Evolutionary conservation across 2,888 invertebrate genomes (phyloP).

Genomic region (Tetramorium bicarinatum): DNA sequence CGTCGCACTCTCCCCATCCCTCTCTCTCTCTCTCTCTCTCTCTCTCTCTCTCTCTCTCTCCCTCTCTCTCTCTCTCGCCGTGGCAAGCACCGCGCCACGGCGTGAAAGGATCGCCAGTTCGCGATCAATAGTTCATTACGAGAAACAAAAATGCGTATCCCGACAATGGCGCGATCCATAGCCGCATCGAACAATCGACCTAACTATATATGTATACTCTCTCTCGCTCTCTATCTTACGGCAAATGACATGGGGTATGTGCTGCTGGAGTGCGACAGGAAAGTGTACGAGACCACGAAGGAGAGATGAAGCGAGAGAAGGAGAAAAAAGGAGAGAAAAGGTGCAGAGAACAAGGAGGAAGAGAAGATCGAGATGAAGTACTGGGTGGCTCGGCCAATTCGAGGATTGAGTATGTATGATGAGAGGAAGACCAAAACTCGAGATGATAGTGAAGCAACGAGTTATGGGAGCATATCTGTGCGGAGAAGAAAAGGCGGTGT

Average conservation of each 20-base stretch:
- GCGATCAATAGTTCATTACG: conserved; percentile 85
- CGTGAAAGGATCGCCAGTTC: conserved; percentile 78
- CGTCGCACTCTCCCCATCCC: not conserved
- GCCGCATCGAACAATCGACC: conserved; percentile 73
- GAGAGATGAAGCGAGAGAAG: conserved; percentile 5
- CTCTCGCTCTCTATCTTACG: conserved; percentile 28
- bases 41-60: not conserved
- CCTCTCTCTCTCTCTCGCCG: too few relatives aligned
- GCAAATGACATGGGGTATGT: conserved; percentile 27
- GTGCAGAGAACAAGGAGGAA: conserved; percentile 32
- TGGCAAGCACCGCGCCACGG: conserved; percentile 31
- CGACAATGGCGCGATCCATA: conserved; percentile 78
- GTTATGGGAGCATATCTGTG: conserved; percentile 39
- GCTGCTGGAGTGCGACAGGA: conserved; percentile 40
- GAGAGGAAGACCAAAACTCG: conserved; percentile 34
- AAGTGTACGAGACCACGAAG: conserved; percentile 28
- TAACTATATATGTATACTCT: conserved; percentile 70
- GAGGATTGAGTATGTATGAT: conserved; percentile 24
- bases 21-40: too few relatives aligned
- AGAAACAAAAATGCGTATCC: conserved; percentile 81
- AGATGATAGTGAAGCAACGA: conserved; percentile 47
- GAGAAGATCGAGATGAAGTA: conserved; percentile 59
- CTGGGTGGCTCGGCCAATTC: conserved; percentile 54
- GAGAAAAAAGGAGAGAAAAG: conserved; percentile 23
- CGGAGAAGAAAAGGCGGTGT: conserved; percentile 55